Base-by-base conservation (phyloP, 2,888 invertebrate genomes). In the Chrysopilus asiliformis region DNA sequence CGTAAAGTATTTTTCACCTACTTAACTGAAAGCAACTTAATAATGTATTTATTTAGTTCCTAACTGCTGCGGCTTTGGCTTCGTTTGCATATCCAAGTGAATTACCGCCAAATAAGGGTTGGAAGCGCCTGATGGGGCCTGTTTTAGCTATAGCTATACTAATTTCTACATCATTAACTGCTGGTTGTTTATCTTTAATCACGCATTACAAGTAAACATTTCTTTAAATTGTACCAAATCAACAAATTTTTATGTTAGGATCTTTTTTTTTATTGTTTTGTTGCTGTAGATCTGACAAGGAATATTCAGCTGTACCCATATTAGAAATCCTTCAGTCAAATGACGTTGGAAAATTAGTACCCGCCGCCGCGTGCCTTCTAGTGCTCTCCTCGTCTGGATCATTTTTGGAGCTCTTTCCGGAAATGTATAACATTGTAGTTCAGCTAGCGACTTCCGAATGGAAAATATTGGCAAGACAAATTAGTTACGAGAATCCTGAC, bases 361-460 rank as follows among this genome's bases (percentile, higher is more conserved):
- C 70, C 8, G 66, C 68, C 18, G 67, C 70, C 46, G 68, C 70
- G n/a, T 65, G 68, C 35, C 61, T 67, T 49, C 60, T 70, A 9
- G 63, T 72, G 32, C 55, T 67, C 30, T 66, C 68, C 12, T 64
- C 66, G 26, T 68, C 70, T 18, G 59, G 71, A 16, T 62, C 69
- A 2, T 58, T 71, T 47, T 59, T 71, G 13, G 72, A 72, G 50
- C 58, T 71, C 10, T 64, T 70, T 47, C 68, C 70, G 0, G 64
- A 64, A 33, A 54, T 69, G 19, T 70, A 67, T 47, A 58, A 60
- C 9, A 56, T 67, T 34, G 61, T 72, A 36, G 67, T 70, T 19
- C 59, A 60, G 18, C 53, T 72, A 40, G 66, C 71, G n/a, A 68
- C 66, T 32, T 64, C 67, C 8, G 70, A 71, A 46, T 71, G 70